Base-by-base conservation (phyloP, 2,888 invertebrate genomes). In the Heliothis peltigera region DNA sequence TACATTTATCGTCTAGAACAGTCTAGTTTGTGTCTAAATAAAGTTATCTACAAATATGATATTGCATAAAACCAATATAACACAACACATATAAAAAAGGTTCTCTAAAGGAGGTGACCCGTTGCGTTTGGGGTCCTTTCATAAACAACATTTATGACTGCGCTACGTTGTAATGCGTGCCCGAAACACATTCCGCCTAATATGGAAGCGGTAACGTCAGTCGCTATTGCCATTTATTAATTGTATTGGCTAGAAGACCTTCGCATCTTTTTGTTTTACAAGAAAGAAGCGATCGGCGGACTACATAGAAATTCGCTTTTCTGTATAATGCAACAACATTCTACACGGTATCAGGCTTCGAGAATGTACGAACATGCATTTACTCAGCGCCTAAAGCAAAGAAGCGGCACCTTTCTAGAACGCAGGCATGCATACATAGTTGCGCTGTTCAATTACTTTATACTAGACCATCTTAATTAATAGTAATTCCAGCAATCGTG, bases 141-240 rank as follows among this genome's bases (percentile, higher is more conserved):
- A 87, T 88, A 85, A 87, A 89, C 75, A 79, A 83, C 68, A 82
- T 89, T 89, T 88, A 90, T 87, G 68, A 74, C 60, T 61, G 65
- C 82, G 79, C 85, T 85, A 84, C 69, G 79, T 77, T 85, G 84
- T 84, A 87, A 89, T 83, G 84, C 72, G 76, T 72, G 48, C 35
- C 65, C 61, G 21, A 68, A 70, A 66, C 65, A 21, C 42, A 57
- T 80, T 75, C 72, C 62, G 64, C 65, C 64, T 85, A 83, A 87
- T 83, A 79, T 74, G 68, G 43, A 47, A 53, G 35, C 64, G 63
- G 69, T 76, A 59, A 59, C 56, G 35, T 54, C 44, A 47, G 70
- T 70, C 44, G 19, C 19, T 53, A 19, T 57, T 58, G 15, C 25
- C 63, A 32, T 56, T 65, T 51, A 64, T 62, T 68, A 59, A 59